Percentiles rank a stretch among this genome's conserved stretches.
These are phyloP conservation scores for Todiramphus saurophagus DNA, from an alignment of 2,113 vertebrate genomes.

Conservation along the genomic window DNA sequence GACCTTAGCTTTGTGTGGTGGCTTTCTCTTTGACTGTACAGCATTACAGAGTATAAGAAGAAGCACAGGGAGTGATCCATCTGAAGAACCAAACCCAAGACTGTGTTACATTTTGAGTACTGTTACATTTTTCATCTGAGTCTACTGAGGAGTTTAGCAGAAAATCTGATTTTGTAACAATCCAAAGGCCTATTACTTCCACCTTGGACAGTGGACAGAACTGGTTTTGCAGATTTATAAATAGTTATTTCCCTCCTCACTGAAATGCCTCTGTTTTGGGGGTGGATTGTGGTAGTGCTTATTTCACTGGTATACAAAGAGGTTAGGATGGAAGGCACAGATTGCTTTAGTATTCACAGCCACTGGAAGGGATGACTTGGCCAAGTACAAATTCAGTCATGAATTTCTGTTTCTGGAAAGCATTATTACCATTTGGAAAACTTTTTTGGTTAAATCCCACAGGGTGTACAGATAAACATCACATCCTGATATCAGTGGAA, in stretches of 20 bases:
- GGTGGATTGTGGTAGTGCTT: neutral
- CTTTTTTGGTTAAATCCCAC: neutral
- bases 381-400: neutral
- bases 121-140: neutral
- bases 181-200: neutral
- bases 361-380: neutral
- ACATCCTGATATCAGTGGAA: neutral
- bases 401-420: neutral
- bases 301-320: neutral
- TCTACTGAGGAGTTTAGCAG: neutral
- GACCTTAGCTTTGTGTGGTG: accelerated
- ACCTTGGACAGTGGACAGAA: neutral
- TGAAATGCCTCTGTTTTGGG: neutral
- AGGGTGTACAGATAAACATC: neutral
- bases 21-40: neutral
- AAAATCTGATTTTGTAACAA: neutral
- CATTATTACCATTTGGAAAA: neutral
- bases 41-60: accelerated
- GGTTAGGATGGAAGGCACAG: neutral
- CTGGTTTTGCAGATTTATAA: neutral
- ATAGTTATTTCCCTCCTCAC: neutral
- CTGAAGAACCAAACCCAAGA: neutral
- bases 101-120: neutral
- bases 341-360: neutral
- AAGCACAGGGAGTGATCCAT: neutral